A percentile compares a stretch with the other conserved stretches of the same genome.
Evolutionary conservation across 2,797 vertebrate genomes (phyloP).

Genomic region (Clarias platycephalus): DNA sequence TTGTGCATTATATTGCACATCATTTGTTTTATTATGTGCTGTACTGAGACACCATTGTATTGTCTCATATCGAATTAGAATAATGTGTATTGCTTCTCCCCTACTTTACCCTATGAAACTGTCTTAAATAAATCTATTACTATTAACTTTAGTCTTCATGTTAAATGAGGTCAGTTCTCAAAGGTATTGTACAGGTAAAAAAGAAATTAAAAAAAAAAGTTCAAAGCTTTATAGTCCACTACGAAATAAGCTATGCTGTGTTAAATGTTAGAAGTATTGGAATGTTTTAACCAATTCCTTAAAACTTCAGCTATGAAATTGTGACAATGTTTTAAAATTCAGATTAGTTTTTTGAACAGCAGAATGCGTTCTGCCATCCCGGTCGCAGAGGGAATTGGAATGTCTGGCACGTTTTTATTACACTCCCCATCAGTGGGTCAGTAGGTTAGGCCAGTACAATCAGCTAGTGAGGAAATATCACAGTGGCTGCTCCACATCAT

Average conservation of each 20-base stretch:
- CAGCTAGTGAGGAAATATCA: background rate
- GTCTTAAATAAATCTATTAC: background rate
- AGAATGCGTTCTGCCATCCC: background rate
- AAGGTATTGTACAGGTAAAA: background rate
- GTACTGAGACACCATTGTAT: background rate
- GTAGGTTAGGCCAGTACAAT: background rate
- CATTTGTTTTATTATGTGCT: background rate
- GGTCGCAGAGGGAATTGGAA: background rate
- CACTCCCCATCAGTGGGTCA: background rate
- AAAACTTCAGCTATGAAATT: background rate
- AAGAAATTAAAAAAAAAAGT: background rate
- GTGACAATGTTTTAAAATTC: background rate
- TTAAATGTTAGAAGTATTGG: background rate
- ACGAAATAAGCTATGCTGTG: background rate
- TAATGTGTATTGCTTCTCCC: background rate
- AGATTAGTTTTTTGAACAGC: background rate
- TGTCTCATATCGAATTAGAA: background rate
- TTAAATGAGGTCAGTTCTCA: background rate
- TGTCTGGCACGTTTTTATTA: slow-evolving; percentile 3
- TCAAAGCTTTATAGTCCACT: background rate
- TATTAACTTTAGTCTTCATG: background rate
- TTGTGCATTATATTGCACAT: background rate
- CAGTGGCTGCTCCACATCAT: background rate
- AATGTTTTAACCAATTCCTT: background rate
- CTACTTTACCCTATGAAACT: background rate